Base-by-base conservation (phyloP, 2,888 invertebrate genomes). In the Drosophila atripex region DNA sequence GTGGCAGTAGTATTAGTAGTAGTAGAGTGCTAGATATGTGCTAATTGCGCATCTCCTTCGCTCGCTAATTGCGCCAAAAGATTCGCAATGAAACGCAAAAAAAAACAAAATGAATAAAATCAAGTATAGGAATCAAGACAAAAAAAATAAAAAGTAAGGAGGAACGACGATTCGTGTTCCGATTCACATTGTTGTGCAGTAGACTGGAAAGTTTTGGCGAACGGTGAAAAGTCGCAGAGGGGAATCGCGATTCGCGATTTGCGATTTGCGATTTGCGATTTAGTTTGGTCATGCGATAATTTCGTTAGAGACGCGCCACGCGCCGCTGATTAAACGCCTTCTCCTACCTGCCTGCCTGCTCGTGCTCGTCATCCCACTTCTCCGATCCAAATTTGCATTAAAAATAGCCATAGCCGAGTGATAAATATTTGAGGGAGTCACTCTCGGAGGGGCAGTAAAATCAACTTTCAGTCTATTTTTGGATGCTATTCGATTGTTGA, bases 131-230 rank as follows among this genome's bases (percentile, higher is more conserved):
- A 9, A 9, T 8, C 8, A 9, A 9, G 28, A 9, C 2, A 9
- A 28, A 30, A 4, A 11, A 23, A 2, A 28, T 28, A 51, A 32
- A 23, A 39, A 43, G n/a, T n/a, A n/a, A 63, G 59, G 43, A 54
- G 57, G 47, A 60, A 53, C 46, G 57, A 53, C 46, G 57, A 25
- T 68, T 50, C 65, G 52, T 69, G 68, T 75, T 75, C 61, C 84
- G 59, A 64, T 71, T 73, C 70, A 49, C 60, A 58, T 55, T 78
- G 75, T 71, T 78, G 78, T 71, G 73, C 78, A 84, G 30, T 60
- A 76, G 78, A 79, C 79, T 80, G 86, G 75, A 80, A 83, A 83
- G 75, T 79, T 80, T 76, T 58, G 58, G 57, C 55, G 55, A 39
- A 23, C 16, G 45, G 47, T 38, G 71, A 51, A 68, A 57, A 71